Evolutionary conservation across 2,113 vertebrate species (phyloP).

Genomic region (Emberiza fucata): DNA sequence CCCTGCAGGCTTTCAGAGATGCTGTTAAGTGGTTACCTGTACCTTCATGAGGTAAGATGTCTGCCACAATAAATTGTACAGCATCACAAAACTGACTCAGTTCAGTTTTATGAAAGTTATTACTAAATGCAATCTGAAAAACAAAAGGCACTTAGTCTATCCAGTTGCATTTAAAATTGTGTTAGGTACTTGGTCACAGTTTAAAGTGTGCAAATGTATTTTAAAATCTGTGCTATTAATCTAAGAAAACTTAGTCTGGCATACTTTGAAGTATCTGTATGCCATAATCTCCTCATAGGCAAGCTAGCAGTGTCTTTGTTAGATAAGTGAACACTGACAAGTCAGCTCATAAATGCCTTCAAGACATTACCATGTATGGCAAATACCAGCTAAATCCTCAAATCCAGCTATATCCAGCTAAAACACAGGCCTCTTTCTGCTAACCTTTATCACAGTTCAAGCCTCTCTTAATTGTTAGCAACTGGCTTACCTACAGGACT

Average conservation of each 20-base stretch:
- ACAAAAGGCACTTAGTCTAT: neutral
- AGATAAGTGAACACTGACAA: neutral
- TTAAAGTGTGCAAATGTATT: neutral
- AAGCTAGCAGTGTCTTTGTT: neutral
- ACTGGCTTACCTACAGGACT: neutral
- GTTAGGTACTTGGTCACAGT: neutral
- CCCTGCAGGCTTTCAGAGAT: neutral
- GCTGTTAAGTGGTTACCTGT: neutral
- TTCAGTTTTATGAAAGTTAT: neutral
- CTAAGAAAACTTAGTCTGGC: neutral
- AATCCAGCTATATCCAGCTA: neutral
- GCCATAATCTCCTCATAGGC: neutral
- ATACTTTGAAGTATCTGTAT: neutral
- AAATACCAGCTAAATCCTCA: neutral
- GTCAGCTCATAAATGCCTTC: neutral
- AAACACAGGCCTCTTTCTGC: neutral
- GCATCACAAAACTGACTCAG: neutral
- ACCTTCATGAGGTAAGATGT: neutral
- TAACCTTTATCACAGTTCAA: neutral
- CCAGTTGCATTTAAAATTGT: neutral
- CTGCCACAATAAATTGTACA: neutral
- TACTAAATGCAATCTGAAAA: neutral
- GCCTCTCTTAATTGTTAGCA: neutral
- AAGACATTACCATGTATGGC: neutral
- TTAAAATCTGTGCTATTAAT: neutral